Percentiles rank a stretch among this genome's conserved stretches.
These are phyloP conservation scores for Xyliphius kryptos DNA, from an alignment of 2,113 vertebrate species.

Conservation along the genomic window DNA sequence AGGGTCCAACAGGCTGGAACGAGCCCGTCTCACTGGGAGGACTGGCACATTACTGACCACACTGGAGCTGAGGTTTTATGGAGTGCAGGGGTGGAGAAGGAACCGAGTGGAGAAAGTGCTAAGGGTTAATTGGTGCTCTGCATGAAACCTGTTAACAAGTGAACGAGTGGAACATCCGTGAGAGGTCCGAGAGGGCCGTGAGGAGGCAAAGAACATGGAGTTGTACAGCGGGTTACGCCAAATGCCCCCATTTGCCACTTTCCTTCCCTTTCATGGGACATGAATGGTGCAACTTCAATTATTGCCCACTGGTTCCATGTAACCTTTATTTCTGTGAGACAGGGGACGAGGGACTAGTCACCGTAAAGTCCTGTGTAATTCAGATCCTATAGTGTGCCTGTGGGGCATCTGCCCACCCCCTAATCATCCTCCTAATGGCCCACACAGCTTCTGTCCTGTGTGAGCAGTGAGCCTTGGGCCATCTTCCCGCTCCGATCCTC, in stretches of 20 bases:
- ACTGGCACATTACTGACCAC: conserved; percentile 15
- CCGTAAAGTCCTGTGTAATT: conserved; percentile 56
- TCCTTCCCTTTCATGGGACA: neutral
- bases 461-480: conserved; percentile 21
- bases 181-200: conserved; percentile 77
- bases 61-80: conserved; percentile 3
- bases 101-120: conserved; percentile 57
- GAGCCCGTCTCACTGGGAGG: conserved; percentile 3
- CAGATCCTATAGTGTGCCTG: conserved; percentile 31
- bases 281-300: conserved; percentile 5
- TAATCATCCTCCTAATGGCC: conserved; percentile 52
- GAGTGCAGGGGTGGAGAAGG: conserved; percentile 17
- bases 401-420: conserved; percentile 38
- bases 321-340: neutral
- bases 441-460: conserved; percentile 39
- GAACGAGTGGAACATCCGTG: conserved; percentile 81
- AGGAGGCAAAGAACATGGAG: conserved; percentile 62
- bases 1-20: conserved; percentile 27
- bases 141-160: conserved; percentile 91
- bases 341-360: conserved; percentile 44
- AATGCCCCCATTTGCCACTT: no score
- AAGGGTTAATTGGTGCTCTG: conserved; percentile 82
- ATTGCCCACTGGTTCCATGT: conserved; percentile 19
- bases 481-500: conserved; percentile 16
- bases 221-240: no score